Base-by-base conservation (phyloP, 2,888 invertebrate species). In the Agriotes lineatus region DNA sequence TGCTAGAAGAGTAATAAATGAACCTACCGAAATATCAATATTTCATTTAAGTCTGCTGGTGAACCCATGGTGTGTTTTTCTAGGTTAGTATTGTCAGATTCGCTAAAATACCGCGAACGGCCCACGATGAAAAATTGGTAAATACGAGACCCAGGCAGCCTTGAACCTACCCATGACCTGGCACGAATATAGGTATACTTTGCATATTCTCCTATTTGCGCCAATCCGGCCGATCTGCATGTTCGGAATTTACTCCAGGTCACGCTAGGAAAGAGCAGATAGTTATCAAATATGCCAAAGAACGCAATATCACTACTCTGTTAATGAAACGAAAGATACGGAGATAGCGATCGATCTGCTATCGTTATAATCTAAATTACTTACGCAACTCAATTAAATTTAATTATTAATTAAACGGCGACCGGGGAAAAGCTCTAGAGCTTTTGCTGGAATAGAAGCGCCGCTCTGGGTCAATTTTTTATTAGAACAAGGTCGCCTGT, bases 101-200 rank as follows among this genome's bases (percentile, higher is more conserved):
- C 19, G 16, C 30, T 33, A 30, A 18, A 52, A 35, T 16, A 52
- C 30, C 12, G 2, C 10, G 22, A 30, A 33, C 12, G 16, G n/a
- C 5, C 9, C 20, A 25, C 22, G 18, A 48, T 48, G 48, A 48
- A 22, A 48, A 22, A 48, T 22, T 22, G 22, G n/a, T 22, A 48
- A 48, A 48, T 48, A 48, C 4, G 19, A 6, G 19, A 6, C 33
- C 25, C 25, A 30, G 16, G 16, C 16, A 62, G 22, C 69, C 69
- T 69, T 71, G 66, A 69, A 52, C 64, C 64, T 39, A 65, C 56
- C 70, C 68, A 63, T 63, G 63, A 68, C 63, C 59, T 63, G 68
- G 63, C 62, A 54, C 63, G 63, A 63, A 58, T 54, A 20, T 58
- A 63, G 63, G 35, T 58, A 33, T 25, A 37, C 9, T 50, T 67